Evolutionary conservation across 2,113 vertebrate species (phyloP).

Genomic region (Barnardius zonarius): DNA sequence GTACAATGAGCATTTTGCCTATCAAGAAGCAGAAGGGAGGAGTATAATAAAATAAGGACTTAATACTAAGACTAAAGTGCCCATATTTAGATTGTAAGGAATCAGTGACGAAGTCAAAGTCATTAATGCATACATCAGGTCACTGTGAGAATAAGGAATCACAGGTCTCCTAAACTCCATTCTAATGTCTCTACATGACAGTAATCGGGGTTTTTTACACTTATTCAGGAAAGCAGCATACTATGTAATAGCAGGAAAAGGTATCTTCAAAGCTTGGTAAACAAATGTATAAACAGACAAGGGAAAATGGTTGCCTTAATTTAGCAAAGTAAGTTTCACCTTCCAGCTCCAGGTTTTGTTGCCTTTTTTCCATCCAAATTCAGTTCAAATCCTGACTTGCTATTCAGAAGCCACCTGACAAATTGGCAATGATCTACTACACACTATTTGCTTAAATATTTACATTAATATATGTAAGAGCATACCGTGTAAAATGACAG

Average conservation of each 20-base stretch:
- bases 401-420: not conserved
- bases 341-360: not conserved
- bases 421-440: not conserved
- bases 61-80: not conserved
- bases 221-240: not conserved
- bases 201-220: not conserved
- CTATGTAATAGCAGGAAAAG: not conserved
- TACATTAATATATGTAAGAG: not conserved
- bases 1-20: not conserved
- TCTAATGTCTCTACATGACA: not conserved
- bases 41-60: not conserved
- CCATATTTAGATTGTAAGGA: not conserved
- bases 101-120: not conserved
- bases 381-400: not conserved
- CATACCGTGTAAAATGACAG: not conserved
- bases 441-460: not conserved
- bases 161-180: not conserved
- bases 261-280: not conserved
- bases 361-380: not conserved
- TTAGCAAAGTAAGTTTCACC: not conserved
- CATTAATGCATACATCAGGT: not conserved
- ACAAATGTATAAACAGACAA: not conserved
- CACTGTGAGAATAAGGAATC: not conserved
- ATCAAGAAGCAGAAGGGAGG: not conserved
- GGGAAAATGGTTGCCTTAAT: not conserved